phyloP scores from a whole-genome alignment of 2,113 vertebrate genomes.

The Caracal caracal region DNA sequence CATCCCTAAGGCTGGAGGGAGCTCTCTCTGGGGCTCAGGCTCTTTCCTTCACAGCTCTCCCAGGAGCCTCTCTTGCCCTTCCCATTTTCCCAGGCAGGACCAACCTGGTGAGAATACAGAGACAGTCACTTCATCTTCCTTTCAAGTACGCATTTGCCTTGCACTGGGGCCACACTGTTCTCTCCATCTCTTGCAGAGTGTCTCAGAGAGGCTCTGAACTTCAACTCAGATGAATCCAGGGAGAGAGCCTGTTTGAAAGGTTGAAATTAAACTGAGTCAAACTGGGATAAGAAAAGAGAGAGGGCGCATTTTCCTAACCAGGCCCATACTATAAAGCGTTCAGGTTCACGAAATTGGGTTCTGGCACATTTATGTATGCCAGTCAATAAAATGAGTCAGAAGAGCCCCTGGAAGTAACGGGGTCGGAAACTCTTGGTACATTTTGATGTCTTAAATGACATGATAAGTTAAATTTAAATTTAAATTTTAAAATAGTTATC shows the following conservation, averaged over 20 bases:
- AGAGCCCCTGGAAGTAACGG: not conserved
- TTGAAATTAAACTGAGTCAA: not conserved
- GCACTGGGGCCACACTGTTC: not conserved
- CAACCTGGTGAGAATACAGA: not conserved
- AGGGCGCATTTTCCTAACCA: not conserved
- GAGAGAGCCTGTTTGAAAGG: not conserved
- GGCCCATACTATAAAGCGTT: not conserved
- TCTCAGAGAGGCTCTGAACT: not conserved
- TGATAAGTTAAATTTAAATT: not conserved
- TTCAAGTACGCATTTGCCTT: not conserved
- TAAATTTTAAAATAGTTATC: not conserved
- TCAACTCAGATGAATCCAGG: not conserved
- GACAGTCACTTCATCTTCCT: not conserved
- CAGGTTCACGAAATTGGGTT: not conserved
- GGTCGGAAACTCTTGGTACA: not conserved
- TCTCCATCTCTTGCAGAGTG: not conserved
- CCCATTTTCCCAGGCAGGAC: not conserved
- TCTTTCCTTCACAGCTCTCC: not conserved
- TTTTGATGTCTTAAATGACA: not conserved
- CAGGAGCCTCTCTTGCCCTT: not conserved
- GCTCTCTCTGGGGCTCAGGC: not conserved
- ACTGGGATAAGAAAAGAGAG: not conserved
- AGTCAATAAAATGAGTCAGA: not conserved
- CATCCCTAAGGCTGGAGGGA: not conserved
- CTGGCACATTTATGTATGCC: not conserved